Evolutionary conservation across 2,888 invertebrate species (phyloP).

Genomic region (Pachymerium ferrugineum): DNA sequence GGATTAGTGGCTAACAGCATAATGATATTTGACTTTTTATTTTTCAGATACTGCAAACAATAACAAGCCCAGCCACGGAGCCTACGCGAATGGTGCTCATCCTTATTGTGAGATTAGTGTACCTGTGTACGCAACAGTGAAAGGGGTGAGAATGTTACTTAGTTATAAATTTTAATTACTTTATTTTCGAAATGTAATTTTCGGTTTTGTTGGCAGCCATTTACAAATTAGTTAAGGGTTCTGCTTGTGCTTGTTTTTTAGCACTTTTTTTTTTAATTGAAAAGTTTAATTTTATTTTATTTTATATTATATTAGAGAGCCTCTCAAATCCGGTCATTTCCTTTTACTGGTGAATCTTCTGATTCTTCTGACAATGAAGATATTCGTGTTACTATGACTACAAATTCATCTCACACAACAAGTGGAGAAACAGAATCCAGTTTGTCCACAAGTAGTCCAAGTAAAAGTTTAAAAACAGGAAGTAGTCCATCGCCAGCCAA

Average conservation of each 20-base stretch:
- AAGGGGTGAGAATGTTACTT: slow-evolving; percentile 60
- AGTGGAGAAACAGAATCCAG: slow-evolving; percentile 40
- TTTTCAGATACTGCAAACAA: slow-evolving; percentile 37
- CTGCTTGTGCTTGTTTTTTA: not conserved
- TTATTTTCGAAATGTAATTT: not conserved
- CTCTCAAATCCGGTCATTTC: slow-evolving; percentile 91
- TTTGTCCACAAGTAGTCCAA: slow-evolving; percentile 39
- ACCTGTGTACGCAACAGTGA: slow-evolving; percentile 92
- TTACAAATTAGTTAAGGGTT: not conserved
- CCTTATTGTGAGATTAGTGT: slow-evolving; percentile 50
- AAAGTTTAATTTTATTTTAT: slow-evolving; percentile 9
- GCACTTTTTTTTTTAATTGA: not conserved
- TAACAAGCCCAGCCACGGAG: slow-evolving; percentile 31
- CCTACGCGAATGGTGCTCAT: slow-evolving; percentile 35
- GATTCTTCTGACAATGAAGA: slow-evolving; percentile 88
- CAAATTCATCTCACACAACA: slow-evolving; percentile 40
- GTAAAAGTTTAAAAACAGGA: slow-evolving; percentile 36
- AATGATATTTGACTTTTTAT: not conserved
- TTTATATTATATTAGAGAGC: slow-evolving; percentile 59
- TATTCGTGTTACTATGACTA: slow-evolving; percentile 49
- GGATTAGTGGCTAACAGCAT: not conserved
- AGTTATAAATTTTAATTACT: not conserved
- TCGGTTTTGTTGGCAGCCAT: not conserved
- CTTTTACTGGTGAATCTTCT: slow-evolving; percentile 89
- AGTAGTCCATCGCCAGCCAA: slow-evolving; percentile 39